A percentile compares a stretch with the other conserved stretches of the same genome.
Conservation (phyloP, 2,113 vertebrate species). For the Lipophrys pholis region DNA sequence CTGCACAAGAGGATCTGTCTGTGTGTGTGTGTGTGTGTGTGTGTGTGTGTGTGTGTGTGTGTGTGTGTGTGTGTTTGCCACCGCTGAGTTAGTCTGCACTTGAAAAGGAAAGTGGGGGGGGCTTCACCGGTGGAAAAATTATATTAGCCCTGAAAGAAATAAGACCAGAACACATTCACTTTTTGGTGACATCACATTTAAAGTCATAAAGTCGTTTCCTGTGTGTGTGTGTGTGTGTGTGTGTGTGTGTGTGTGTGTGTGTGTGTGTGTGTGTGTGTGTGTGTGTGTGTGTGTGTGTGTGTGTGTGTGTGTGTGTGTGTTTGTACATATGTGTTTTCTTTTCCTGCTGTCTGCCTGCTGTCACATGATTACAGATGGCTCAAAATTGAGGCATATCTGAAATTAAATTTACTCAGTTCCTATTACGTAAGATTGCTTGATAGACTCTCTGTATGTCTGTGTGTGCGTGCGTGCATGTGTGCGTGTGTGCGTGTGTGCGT, state of each 20-base stretch:
- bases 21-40: conserved; percentile 60
- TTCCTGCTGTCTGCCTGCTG: conserved; percentile 40
- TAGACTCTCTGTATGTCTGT: neutral
- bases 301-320: neutral
- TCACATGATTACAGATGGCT: conserved; percentile 57
- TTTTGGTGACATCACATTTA: conserved; percentile 69
- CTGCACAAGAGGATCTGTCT: conserved; percentile 65
- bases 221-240: conserved; percentile 2
- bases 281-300: conserved; percentile 2
- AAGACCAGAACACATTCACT: conserved; percentile 59
- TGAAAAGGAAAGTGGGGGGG: neutral
- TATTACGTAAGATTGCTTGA: conserved; percentile 53
- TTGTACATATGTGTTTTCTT: neutral
- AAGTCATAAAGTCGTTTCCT: conserved; percentile 47
- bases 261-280: conserved; percentile 11
- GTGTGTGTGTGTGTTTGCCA: conserved; percentile 40
- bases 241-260: no score
- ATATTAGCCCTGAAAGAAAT: conserved; percentile 70
- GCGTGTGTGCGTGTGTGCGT: conserved; percentile 12
- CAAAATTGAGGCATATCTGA: conserved; percentile 61
- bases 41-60: conserved; percentile 61
- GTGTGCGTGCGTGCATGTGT: neutral
- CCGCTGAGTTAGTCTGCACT: conserved; percentile 60
- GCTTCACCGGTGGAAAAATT: conserved; percentile 62
- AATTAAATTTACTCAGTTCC: conserved; percentile 66